Base-by-base conservation (phyloP, 2,797 vertebrate genomes). In the Limnodromus scolopaceus region DNA sequence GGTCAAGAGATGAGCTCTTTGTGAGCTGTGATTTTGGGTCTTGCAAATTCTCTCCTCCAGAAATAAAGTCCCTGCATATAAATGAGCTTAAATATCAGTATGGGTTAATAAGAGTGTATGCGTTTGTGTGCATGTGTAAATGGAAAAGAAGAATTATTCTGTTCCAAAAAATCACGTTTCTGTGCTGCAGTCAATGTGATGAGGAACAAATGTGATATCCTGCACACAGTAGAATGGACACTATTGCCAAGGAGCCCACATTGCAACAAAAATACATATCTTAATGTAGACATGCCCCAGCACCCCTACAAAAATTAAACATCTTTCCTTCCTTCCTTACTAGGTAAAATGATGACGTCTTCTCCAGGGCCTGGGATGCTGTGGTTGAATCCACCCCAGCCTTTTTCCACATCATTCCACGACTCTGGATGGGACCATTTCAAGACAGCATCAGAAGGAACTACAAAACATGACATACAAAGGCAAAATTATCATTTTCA, bases 281-380 rank as follows among this genome's bases (percentile, higher is more conserved):
- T 11, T 23, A 55, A 1, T 0, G 0, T 6, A 14, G 18, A 45
- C 11, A 77, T 48, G 66, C 9, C 7, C 28, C 64, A 45, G 32
- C 4, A 45, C 5, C 10, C 25, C 32, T 19, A 53, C 20, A 64
- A 48, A 61, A 95, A 70, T 28, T 5, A 55, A 61, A 4, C 19
- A 15, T 5, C 19, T 57, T 60, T 38, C 38, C 14, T 38, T 46
- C 30, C 58, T 74, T 92, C 89, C 98, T 74, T 95, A 98, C 98
- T 97, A 74, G 98, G 97, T 92, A 98, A 93, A 94, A 98, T 96
- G 87, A 98, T 92, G 75, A 98, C 94, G 0, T 98, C 97, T 82
- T 98, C 97, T 45, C 97, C 98, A 39, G 97, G 74, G 16, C 96
- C 92, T 36, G 98, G 98, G 49, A 96, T 43, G 19, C 78, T 91